These are phyloP conservation scores for Solen grandis DNA, from an alignment of 1,140 invertebrate genomes.

Conservation along the genomic window DNA sequence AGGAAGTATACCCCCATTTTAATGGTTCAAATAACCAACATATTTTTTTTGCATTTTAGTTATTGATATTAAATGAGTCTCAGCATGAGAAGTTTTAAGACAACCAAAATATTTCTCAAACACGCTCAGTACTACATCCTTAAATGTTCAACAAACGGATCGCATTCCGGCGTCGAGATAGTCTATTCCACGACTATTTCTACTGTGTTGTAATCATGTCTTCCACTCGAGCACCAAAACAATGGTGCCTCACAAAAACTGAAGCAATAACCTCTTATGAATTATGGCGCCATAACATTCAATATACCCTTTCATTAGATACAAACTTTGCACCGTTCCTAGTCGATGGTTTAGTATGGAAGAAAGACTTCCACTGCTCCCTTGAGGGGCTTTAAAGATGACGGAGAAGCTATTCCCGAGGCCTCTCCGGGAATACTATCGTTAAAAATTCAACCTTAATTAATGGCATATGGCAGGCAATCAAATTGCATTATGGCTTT, in stretches of 20 bases:
- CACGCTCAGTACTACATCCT: too few species aligned
- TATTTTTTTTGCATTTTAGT: too few species aligned
- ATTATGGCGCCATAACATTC: slow-evolving; percentile 47
- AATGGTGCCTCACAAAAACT: slow-evolving; percentile 51
- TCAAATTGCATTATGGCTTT: slow-evolving; percentile 58
- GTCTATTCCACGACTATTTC: too few species aligned
- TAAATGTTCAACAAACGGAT: too few species aligned
- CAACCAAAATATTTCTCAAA: too few species aligned
- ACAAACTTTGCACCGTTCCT: slow-evolving; percentile 55
- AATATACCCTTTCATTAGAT: slow-evolving; percentile 56
- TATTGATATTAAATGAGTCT: too few species aligned
- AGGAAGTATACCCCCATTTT: too few species aligned
- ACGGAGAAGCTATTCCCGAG: slow-evolving; percentile 58
- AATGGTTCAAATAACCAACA: too few species aligned
- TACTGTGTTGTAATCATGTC: too few species aligned
- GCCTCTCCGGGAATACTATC: slow-evolving; percentile 47
- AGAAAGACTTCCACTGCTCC: slow-evolving; percentile 44
- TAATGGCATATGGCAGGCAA: slow-evolving; percentile 58
- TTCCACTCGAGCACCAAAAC: slow-evolving; percentile 54
- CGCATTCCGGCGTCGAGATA: too few species aligned
- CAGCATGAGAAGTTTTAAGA: too few species aligned
- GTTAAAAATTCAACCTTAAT: slow-evolving; percentile 61
- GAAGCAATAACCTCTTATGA: slow-evolving; percentile 55
- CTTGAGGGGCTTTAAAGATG: slow-evolving; percentile 54
- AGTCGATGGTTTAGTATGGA: slow-evolving; percentile 14